A percentile compares a stretch with the other conserved stretches of the same genome.
Evolutionary conservation across 2,113 vertebrate species (phyloP).

Genomic region (Lycaon pictus): DNA sequence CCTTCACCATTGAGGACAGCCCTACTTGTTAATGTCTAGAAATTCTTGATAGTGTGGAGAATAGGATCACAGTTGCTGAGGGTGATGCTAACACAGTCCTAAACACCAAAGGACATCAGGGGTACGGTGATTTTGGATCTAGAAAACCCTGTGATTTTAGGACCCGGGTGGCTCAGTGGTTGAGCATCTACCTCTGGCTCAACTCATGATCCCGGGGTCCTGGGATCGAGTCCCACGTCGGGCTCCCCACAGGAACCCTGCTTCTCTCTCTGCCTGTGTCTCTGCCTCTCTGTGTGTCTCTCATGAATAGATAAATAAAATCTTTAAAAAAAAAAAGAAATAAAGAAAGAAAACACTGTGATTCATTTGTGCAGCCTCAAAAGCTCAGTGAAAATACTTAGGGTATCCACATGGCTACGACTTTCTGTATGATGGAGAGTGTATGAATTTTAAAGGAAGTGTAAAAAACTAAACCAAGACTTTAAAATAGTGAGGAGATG

Average conservation of each 20-base stretch:
- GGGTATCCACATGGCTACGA: neutral
- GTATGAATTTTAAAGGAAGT: constrained; percentile 1
- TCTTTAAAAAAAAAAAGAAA: too few species aligned
- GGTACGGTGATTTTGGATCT: neutral
- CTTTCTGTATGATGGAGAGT: neutral
- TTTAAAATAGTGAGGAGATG: constrained; percentile 18
- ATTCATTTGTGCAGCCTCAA: neutral
- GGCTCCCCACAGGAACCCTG: too few species aligned
- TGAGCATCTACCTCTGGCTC: too few species aligned
- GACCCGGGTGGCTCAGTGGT: too few species aligned
- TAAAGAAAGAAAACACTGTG: too few species aligned
- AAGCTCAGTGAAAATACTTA: neutral
- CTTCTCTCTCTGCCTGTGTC: too few species aligned
- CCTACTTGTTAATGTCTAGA: neutral
- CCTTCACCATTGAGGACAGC: neutral
- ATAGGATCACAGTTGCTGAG: neutral
- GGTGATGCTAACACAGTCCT: neutral
- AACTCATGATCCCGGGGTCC: too few species aligned
- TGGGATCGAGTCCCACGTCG: too few species aligned
- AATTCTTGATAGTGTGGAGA: neutral
- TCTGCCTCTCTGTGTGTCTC: too few species aligned
- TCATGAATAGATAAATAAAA: too few species aligned
- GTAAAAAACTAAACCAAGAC: neutral
- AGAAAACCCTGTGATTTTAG: neutral
- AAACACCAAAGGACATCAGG: neutral